Evolutionary conservation across 2,888 invertebrate genomes (phyloP), one percentile per base, ranked within the genome.

Genomic region (Choristoneura rosaceana): DNA sequence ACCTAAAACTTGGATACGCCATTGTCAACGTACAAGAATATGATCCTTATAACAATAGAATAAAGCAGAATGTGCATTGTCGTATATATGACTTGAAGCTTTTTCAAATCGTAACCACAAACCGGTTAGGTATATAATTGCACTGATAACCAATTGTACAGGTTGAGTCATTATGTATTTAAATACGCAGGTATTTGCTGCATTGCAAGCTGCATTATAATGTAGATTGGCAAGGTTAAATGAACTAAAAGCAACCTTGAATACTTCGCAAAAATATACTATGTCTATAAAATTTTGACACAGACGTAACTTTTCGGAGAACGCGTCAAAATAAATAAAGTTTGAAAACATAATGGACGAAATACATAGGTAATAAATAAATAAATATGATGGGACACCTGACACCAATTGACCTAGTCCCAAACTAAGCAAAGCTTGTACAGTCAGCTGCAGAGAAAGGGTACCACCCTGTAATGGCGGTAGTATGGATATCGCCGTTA

Each of bases 141-240:
- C 25, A 12, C 12, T 12, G 55, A 55, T 55, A 55, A 55, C 25
- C 25, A 3, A 55, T 12, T 55, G 55, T 17, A 55, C 8, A 12
- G 10, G 25, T 55, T 25, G 55, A 55, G 25, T 55, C 55, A 12
- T 55, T 55, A 25, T 55, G 12, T 55, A 55, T 25, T 55, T 55
- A 55, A 55, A 25, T 52, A 17, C 25, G 17, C 12, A 25, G 17
- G 55, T 12, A 17, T 25, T 55, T n/a, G 17, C 25, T 17, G 14
- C n/a, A 45, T 14, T 45, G 52, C 25, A 55, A 15, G 17, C 10
- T 25, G 55, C 25, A 55, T 5, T 25, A 25, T 17, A 52, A 17
- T 17, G 25, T 52, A 8, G 17, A 4, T 55, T 25, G 12, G 4
- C 55, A 55, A 55, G 55, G 55, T 25, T 55, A 25, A 55, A 25